phyloP scores from a whole-genome alignment of 2,797 vertebrate species.

The Tenualosa thibaudeaui region DNA sequence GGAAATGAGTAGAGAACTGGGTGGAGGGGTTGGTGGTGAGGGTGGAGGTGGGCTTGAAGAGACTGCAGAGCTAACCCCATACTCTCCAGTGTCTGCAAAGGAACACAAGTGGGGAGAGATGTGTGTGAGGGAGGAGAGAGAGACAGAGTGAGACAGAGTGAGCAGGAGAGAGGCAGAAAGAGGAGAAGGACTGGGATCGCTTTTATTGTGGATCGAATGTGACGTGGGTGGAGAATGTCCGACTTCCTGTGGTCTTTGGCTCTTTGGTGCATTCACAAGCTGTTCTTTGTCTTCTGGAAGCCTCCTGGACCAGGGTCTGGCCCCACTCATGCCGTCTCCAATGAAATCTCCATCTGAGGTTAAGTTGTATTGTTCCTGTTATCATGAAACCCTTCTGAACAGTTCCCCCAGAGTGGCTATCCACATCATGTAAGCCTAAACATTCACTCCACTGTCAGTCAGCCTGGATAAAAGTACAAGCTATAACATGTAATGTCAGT shows the following conservation, averaged over 20 bases:
- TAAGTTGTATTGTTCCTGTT: background rate
- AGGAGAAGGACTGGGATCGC: slow-evolving; percentile 38
- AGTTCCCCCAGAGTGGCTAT: background rate
- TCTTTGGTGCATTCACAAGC: slow-evolving; percentile 33
- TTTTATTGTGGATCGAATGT: slow-evolving; percentile 44
- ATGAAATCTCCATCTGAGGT: slow-evolving; percentile 4
- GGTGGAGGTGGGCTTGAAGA: background rate
- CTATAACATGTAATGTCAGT: background rate
- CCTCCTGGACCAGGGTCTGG: background rate
- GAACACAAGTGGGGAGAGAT: background rate
- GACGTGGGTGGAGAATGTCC: slow-evolving; percentile 60
- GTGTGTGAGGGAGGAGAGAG: slow-evolving; percentile 15
- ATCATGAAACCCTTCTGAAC: background rate
- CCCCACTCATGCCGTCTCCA: background rate
- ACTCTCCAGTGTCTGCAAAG: slow-evolving; percentile 6
- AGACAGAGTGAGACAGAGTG: background rate
- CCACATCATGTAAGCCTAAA: background rate
- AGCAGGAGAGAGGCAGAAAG: slow-evolving; percentile 35
- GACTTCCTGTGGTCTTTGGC: slow-evolving; percentile 33
- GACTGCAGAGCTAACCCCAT: slow-evolving; percentile 27
- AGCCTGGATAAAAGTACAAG: background rate
- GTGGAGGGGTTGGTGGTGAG: slow-evolving; percentile 19
- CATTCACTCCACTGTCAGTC: background rate
- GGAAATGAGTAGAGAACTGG: slow-evolving; percentile 52
- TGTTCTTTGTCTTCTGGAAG: slow-evolving; percentile 26